Base-by-base conservation (phyloP, 2,888 invertebrate genomes). In the Harpalus rufipes region DNA sequence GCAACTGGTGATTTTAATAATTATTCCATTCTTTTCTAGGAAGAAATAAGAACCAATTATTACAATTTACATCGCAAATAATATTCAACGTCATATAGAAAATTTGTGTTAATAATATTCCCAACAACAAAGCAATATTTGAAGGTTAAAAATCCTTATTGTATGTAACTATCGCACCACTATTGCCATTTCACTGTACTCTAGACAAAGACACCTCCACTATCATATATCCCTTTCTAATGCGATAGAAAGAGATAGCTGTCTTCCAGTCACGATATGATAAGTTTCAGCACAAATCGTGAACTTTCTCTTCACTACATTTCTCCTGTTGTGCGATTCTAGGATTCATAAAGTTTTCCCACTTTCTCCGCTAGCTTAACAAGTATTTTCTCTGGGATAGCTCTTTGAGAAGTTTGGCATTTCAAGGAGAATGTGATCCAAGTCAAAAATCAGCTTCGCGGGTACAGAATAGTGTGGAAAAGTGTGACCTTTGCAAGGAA, bases 211-310 rank as follows among this genome's bases (percentile, higher is more conserved):
- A 56, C 56, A 56, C 56, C 14, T 6, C 56, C 56, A 12, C 56
- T n/a, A 12, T 59, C 59, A 59, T 14, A 7, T n/a, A n/a, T 59
- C 59, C n/a, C 59, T 59, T 32, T 32, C 32, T 16, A 59, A 18
- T 59, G 59, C 16, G 8, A 8, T 16, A 59, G 18, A 65, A 65
- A 32, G 32, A 65, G 65, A 25, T 25, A 65, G 18, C 32, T 32
- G 32, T 32, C 32, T 32, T 32, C 59, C 7, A 65, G 65, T 65
- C 65, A 65, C 65, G 65, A 65, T 65, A 65, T 65, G 65, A 65
- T 65, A 65, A 65, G 32, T 65, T n/a, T 65, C 65, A 65, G 65
- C 32, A 25, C 65, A 65, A n/a, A 65, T 65, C 65, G 65, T 65
- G 65, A 65, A 65, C 65, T 65, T 65, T 65, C 65, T 65, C 65